Evolutionary conservation across 2,113 vertebrate species (phyloP), one percentile per base, ranked within the genome.

Genomic region (Mesocricetus auratus): DNA sequence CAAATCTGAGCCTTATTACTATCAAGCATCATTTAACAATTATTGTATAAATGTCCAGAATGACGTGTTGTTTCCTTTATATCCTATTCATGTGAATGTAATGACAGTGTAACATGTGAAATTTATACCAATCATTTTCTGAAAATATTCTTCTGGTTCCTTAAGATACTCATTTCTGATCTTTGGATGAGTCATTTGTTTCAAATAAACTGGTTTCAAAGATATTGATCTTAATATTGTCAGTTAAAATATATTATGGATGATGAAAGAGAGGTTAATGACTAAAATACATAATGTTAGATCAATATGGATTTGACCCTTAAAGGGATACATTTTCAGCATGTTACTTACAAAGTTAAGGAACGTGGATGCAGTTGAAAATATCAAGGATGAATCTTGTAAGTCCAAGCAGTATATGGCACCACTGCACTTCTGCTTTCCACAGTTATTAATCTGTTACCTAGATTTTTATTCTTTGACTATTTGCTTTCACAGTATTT

Each of bases 341-440:
- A 15, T 75, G 24, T 56, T 12, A 21, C 82, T 62, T 83, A 39
- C 4, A 6, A 64, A 9, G 1, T 5, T 91, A 87, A 73, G 8
- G 2, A 9, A 50, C 39, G 2, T 39, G 15, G 19, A 16, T 42
- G 7, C 19, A 47, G n/a, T 11, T 90, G 4, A 73, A 86, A 91
- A n/a, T 31, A 85, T 22, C 8, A 36, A 22, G 3, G 31, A 10
- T 47, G 60, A 86, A 45, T 64, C 4, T n/a, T n/a, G n/a, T 45
- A 89, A 60, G 50, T 73, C 10, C 26, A 45, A 45, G 4, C 17
- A 45, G 0, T 9, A 33, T 24, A 45, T 8, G 6, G 2, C 2
- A 36, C n/a, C 0, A 7, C 2, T 39, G 5, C 1, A 73, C 6
- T 24, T 9, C 5, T 6, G 5, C 0, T 50, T 74, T 26, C 10